Conservation (phyloP, 2,888 invertebrate genomes). For the Nasonovia ribisnigri region DNA sequence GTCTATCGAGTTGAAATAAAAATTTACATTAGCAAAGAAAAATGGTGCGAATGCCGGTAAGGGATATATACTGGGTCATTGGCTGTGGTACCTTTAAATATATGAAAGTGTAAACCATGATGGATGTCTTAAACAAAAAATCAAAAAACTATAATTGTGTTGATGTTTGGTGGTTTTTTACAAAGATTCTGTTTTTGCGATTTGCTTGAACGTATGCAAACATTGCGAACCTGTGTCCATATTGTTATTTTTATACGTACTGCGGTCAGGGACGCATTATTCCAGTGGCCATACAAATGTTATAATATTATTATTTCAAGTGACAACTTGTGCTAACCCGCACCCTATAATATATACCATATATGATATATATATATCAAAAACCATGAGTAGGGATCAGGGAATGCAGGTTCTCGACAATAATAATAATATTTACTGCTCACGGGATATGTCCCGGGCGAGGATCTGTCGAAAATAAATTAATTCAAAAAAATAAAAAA, state of each 20-base stretch:
- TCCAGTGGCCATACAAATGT: background rate
- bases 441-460: background rate
- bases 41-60: background rate
- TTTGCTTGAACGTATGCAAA: background rate
- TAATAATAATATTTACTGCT: background rate
- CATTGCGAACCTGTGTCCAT: background rate
- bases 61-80: background rate
- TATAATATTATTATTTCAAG: background rate
- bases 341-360: background rate
- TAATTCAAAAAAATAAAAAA: conserved; percentile 15
- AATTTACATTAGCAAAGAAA: fast-evolving
- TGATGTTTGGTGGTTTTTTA: background rate
- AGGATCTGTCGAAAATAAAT: conserved; percentile 31
- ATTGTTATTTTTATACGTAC: background rate
- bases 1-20: background rate
- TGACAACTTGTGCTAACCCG: background rate
- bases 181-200: background rate
- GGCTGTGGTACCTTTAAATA: background rate
- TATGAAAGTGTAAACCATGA: background rate
- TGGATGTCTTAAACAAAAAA: background rate
- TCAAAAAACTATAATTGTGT: background rate
- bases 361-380: background rate
- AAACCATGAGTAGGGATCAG: background rate
- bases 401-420: background rate
- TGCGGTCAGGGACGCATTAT: background rate